Percentiles rank a stretch among this genome's conserved stretches.
Conservation (phyloP, 2,797 vertebrate genomes). For the Amphiprion clarkii region DNA sequence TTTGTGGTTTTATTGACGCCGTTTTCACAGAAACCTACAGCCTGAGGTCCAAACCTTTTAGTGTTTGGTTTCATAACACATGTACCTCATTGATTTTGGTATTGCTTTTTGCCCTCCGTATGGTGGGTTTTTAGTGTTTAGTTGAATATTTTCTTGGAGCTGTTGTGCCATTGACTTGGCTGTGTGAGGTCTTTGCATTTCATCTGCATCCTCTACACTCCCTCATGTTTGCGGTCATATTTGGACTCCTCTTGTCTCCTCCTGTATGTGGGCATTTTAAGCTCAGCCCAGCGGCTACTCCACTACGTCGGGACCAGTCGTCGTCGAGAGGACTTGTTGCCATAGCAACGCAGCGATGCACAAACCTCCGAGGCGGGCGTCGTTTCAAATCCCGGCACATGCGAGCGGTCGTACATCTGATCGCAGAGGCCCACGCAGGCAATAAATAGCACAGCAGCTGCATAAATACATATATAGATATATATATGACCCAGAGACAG, state of each 20-base stretch:
- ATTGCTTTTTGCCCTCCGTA: not conserved
- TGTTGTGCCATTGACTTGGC: not conserved
- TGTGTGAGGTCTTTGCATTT: not conserved
- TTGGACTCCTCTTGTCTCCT: conserved; percentile 25
- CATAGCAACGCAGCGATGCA: conserved; percentile 61
- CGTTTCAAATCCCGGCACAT: conserved; percentile 42
- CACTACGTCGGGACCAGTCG: conserved; percentile 43
- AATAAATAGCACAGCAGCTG: conserved; percentile 20
- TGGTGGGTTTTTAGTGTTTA: not conserved
- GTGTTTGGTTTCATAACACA: too few species aligned
- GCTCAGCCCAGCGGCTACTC: conserved; percentile 39
- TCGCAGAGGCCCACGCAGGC: conserved; percentile 38
- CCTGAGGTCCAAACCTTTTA: not conserved
- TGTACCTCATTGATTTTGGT: too few species aligned
- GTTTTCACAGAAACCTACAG: not conserved
- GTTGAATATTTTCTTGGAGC: not conserved
- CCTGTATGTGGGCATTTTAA: conserved; percentile 28
- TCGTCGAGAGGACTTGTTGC: conserved; percentile 73
- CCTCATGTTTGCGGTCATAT: conserved; percentile 5
- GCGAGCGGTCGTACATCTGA: conserved; percentile 26
- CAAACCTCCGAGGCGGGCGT: conserved; percentile 47
- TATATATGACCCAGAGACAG: conserved; percentile 26
- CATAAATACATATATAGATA: conserved; percentile 1
- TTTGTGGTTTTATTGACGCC: conserved; percentile 17
- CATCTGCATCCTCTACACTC: not conserved